Evolutionary conservation across 2,888 invertebrate species (phyloP).

Genomic region (Dioctria rufipes): DNA sequence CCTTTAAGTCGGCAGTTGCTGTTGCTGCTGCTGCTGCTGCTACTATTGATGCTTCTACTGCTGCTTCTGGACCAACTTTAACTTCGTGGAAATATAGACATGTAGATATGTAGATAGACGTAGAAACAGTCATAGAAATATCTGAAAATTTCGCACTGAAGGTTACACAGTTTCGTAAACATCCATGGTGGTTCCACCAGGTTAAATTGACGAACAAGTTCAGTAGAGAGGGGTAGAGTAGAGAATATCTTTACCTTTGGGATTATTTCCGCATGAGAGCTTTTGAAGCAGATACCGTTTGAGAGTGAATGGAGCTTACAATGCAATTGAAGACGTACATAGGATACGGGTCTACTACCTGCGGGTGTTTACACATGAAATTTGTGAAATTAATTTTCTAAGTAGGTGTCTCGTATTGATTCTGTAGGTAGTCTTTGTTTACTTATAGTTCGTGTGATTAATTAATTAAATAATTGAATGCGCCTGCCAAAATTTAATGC

Average conservation of each 20-base stretch:
- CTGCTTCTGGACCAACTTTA: too few species aligned
- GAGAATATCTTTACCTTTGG: constrained; percentile 41
- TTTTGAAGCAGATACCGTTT: neutral
- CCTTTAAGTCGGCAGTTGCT: too few species aligned
- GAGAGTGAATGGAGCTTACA: neutral
- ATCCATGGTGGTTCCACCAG: neutral
- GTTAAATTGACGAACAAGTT: constrained; percentile 31
- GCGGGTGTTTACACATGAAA: constrained; percentile 27
- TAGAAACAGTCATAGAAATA: neutral
- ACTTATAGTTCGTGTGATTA: constrained; percentile 7
- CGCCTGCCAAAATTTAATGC: neutral
- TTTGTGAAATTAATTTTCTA: constrained; percentile 26
- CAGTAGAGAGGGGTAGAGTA: too few species aligned
- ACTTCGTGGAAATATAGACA: neutral
- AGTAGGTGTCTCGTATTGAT: constrained; percentile 6
- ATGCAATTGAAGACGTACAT: neutral
- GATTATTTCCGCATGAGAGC: neutral
- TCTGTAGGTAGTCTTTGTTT: neutral
- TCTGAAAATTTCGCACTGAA: constrained; percentile 30
- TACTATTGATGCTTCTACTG: too few species aligned
- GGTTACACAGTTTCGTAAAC: neutral
- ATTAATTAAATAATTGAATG: neutral
- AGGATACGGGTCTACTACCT: constrained; percentile 1
- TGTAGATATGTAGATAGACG: neutral
- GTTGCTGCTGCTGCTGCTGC: too few species aligned